phyloP scores from a whole-genome alignment of 2,797 vertebrate genomes.

The Fistularia tabacaria region DNA sequence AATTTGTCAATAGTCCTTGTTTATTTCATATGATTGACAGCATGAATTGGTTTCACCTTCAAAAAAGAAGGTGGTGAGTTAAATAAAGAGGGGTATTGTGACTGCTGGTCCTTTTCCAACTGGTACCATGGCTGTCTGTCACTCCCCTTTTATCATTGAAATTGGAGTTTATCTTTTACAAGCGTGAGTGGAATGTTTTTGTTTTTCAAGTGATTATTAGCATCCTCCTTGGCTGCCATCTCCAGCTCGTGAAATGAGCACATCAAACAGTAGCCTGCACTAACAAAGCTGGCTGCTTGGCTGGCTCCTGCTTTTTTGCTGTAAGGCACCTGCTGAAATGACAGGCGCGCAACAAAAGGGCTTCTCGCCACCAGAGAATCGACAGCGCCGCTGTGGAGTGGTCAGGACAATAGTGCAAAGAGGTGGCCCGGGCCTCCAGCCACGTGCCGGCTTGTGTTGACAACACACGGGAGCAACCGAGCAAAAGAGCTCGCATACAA shows the following conservation, averaged over 20 bases:
- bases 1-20: conserved; percentile 57
- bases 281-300: conserved; percentile 60
- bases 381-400: conserved; percentile 56
- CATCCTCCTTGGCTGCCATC: conserved; percentile 61
- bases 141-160: conserved; percentile 73
- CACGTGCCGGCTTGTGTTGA: conserved; percentile 68
- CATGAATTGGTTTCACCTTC: conserved; percentile 48
- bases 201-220: conserved; percentile 73
- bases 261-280: conserved; percentile 69
- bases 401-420: conserved; percentile 65
- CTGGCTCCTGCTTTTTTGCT: conserved; percentile 65
- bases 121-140: conserved; percentile 56
- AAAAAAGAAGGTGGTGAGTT: conserved; percentile 15
- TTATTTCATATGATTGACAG: conserved; percentile 65
- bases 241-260: conserved; percentile 56
- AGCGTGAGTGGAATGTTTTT: conserved; percentile 67
- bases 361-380: conserved; percentile 52
- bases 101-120: conserved; percentile 38
- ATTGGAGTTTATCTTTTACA: conserved; percentile 75
- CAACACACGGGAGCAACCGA: conserved; percentile 48
- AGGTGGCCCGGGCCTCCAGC: conserved; percentile 69
- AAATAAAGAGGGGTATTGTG: conserved; percentile 24
- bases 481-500: conserved; percentile 27
- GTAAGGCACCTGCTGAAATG: conserved; percentile 79
- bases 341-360: conserved; percentile 70